A percentile compares a stretch with the other conserved stretches of the same genome.
These are phyloP conservation scores for Lasiurus borealis DNA, from an alignment of 2,113 vertebrate genomes.

Conservation along the genomic window DNA sequence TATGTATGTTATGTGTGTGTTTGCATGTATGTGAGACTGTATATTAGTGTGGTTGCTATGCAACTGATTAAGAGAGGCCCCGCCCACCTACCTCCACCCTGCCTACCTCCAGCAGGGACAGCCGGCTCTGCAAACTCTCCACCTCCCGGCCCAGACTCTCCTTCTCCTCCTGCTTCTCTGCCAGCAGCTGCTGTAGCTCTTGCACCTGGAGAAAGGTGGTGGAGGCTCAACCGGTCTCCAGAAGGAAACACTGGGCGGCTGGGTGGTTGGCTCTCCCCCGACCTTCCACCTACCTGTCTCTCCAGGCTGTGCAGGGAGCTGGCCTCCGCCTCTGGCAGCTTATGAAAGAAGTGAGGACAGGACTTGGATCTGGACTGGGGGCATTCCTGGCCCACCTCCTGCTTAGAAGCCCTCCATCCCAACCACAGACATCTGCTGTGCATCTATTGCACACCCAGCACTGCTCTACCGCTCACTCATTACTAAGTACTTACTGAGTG, in stretches of 20 bases:
- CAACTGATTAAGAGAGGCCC: neutral
- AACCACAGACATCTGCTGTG: neutral
- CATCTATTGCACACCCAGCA: too few species aligned
- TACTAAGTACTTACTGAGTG: neutral
- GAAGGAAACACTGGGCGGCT: too few species aligned
- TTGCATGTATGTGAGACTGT: neutral
- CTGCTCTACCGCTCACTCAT: neutral
- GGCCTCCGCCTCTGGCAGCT: slow-evolving; percentile 80
- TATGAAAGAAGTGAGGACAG: neutral
- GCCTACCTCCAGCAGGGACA: slow-evolving; percentile 86
- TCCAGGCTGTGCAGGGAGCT: slow-evolving; percentile 85
- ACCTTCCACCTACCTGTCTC: slow-evolving; percentile 82
- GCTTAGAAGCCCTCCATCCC: neutral
- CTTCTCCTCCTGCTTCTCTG: slow-evolving; percentile 88
- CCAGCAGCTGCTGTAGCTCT: slow-evolving; percentile 89
- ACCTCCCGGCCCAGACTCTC: slow-evolving; percentile 89
- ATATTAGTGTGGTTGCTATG: accelerated
- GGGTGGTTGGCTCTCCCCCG: too few species aligned
- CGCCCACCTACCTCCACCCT: accelerated
- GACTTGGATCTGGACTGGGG: neutral
- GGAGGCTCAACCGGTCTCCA: neutral
- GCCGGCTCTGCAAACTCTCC: slow-evolving; percentile 88
- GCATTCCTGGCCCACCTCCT: neutral
- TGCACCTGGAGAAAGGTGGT: slow-evolving; percentile 84
- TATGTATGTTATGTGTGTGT: neutral